Conservation (phyloP, 2,113 vertebrate species). For the Orientallactaga bullata region DNA sequence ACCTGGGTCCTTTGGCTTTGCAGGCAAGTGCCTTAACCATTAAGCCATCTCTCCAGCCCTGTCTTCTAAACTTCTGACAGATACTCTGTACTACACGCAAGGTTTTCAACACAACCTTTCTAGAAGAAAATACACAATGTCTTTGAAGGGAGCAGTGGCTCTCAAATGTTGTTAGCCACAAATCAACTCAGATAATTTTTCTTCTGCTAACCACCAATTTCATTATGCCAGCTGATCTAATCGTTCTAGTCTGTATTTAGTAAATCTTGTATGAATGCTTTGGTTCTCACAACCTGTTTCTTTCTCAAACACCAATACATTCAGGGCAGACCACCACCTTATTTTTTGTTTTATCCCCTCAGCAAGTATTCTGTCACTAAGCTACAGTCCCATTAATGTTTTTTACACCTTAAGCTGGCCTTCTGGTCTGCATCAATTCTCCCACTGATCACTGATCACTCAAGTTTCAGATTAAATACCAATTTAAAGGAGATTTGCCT, state of each 20-base stretch:
- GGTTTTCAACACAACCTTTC: not conserved
- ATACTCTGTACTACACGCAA: not conserved
- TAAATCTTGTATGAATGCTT: not conserved
- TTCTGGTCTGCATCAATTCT: not conserved
- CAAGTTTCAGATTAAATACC: not conserved
- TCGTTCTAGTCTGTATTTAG: too few species aligned
- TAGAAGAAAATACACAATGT: not conserved
- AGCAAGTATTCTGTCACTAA: too few species aligned
- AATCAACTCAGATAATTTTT: not conserved
- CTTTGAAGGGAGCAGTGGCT: not conserved
- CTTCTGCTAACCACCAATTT: not conserved
- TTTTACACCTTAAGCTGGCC: not conserved
- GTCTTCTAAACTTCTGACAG: too few species aligned
- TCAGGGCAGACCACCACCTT: not conserved
- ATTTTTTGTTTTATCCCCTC: not conserved
- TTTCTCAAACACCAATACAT: not conserved
- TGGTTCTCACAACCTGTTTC: not conserved
- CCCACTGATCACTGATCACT: not conserved
- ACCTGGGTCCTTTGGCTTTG: too few species aligned
- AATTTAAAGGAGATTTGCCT: not conserved
- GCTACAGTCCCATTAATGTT: not conserved
- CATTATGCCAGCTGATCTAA: too few species aligned
- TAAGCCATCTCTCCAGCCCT: too few species aligned
- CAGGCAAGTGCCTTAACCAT: too few species aligned
- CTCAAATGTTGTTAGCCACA: not conserved